Conservation (phyloP, 2,888 invertebrate genomes). For the Rugalucina vietnamica region DNA sequence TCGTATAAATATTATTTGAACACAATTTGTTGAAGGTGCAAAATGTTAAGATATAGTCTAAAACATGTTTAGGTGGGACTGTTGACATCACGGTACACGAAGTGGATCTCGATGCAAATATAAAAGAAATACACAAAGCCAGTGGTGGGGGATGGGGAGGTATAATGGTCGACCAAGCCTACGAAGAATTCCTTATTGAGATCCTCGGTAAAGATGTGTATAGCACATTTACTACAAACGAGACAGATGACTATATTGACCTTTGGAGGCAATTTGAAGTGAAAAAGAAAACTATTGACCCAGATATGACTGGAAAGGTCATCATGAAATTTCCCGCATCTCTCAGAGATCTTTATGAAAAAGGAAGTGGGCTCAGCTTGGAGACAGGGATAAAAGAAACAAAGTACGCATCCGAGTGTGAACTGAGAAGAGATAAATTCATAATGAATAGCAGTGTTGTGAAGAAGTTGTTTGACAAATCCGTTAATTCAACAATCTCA, state of each 20-base stretch:
- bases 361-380: too few species aligned
- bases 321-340: conserved; percentile 22
- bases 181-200: conserved; percentile 14
- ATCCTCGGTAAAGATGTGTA: conserved; percentile 5
- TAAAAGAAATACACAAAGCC: conserved; percentile 14
- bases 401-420: too few species aligned
- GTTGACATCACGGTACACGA: conserved; percentile 24
- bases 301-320: neutral
- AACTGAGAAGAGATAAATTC: conserved; percentile 18
- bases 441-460: conserved; percentile 6
- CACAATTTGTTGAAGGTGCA: too few species aligned
- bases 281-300: conserved; percentile 17
- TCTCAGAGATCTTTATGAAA: too few species aligned
- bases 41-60: too few species aligned
- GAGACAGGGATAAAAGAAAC: too few species aligned
- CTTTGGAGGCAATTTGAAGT: conserved; percentile 32
- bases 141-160: conserved; percentile 33
- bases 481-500: neutral
- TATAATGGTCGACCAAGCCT: conserved; percentile 20
- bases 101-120: neutral
- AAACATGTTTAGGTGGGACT: conserved; percentile 25
- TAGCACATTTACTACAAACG: neutral
- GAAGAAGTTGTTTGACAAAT: conserved; percentile 12
- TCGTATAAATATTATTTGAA: too few species aligned
- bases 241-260: conserved; percentile 30